These are phyloP conservation scores for Musca vetustissima DNA, from an alignment of 1,140 invertebrate species.

Conservation along the genomic window DNA sequence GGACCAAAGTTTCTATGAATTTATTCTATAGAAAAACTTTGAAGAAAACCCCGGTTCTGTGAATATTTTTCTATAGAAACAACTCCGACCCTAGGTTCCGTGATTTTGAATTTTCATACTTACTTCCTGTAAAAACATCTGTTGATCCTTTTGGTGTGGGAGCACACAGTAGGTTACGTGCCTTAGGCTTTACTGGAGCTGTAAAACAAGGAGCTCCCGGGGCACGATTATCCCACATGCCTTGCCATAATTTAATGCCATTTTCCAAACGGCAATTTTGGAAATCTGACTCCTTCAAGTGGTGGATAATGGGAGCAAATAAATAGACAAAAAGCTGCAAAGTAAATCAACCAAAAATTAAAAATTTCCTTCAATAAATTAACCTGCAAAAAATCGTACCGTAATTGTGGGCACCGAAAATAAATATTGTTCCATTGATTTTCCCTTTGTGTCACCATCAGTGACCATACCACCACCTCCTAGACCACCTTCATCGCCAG, in stretches of 20 bases:
- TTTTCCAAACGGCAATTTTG: conserved; percentile 94
- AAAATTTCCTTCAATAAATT: background rate
- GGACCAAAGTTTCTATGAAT: too few relatives aligned
- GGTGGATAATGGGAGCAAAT: conserved; percentile 91
- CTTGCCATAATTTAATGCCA: conserved; percentile 95
- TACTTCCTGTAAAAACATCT: conserved; percentile 79
- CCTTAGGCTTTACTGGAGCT: conserved; percentile 86
- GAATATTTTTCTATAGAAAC: too few relatives aligned
- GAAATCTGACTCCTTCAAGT: conserved; percentile 95
- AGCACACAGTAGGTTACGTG: conserved; percentile 60
- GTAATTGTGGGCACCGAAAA: conserved; percentile 92
- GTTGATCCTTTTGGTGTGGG: conserved; percentile 65
- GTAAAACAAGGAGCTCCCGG: conserved; percentile 93
- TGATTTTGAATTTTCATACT: too few relatives aligned
- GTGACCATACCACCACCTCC: conserved; percentile 39
- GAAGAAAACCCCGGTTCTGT: too few relatives aligned
- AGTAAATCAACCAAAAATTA: background rate
- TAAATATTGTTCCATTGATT: conserved; percentile 79
- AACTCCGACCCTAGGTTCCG: too few relatives aligned
- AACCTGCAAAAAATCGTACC: too few relatives aligned
- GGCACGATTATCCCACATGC: conserved; percentile 92
- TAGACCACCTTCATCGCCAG: conserved; percentile 64
- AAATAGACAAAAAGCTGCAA: conserved; percentile 93
- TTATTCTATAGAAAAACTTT: too few relatives aligned
- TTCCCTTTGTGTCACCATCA: conserved; percentile 43